Percentiles rank a stretch among this genome's conserved stretches.
These are phyloP conservation scores for Perca fluviatilis DNA, from an alignment of 2,113 vertebrate genomes.

Conservation along the genomic window DNA sequence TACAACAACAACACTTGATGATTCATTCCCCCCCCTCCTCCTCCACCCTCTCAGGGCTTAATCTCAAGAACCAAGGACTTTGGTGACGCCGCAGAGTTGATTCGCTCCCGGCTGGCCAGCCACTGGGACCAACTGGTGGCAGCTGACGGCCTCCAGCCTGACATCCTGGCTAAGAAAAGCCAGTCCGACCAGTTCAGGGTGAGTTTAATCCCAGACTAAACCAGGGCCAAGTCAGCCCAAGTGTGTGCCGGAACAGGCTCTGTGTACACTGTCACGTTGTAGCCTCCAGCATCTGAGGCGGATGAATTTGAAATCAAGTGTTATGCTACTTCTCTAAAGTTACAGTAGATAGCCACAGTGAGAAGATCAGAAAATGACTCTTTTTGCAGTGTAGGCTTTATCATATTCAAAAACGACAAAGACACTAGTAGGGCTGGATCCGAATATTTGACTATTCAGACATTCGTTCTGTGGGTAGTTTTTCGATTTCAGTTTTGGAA, in stretches of 20 bases:
- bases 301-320: not conserved
- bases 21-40: not conserved
- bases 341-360: not conserved
- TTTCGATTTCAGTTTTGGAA: too few species aligned
- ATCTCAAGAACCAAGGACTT: slow-evolving; percentile 89
- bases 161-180: slow-evolving; percentile 90
- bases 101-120: slow-evolving; percentile 81
- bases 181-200: slow-evolving; percentile 90
- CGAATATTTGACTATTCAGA: too few species aligned
- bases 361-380: not conserved
- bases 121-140: slow-evolving; percentile 80
- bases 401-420: not conserved
- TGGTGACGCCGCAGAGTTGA: slow-evolving; percentile 77
- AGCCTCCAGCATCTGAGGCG: not conserved
- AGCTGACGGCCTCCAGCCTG: slow-evolving; percentile 81
- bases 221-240: not conserved
- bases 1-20: not conserved
- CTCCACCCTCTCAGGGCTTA: slow-evolving; percentile 82
- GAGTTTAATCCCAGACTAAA: slow-evolving; percentile 32
- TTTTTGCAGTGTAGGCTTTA: not conserved
- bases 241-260: not conserved
- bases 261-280: not conserved
- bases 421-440: too few species aligned
- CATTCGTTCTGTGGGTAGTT: too few species aligned
- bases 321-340: not conserved